Evolutionary conservation across 2,888 invertebrate genomes (phyloP).

Genomic region (Ramazzottius varieornatus): DNA sequence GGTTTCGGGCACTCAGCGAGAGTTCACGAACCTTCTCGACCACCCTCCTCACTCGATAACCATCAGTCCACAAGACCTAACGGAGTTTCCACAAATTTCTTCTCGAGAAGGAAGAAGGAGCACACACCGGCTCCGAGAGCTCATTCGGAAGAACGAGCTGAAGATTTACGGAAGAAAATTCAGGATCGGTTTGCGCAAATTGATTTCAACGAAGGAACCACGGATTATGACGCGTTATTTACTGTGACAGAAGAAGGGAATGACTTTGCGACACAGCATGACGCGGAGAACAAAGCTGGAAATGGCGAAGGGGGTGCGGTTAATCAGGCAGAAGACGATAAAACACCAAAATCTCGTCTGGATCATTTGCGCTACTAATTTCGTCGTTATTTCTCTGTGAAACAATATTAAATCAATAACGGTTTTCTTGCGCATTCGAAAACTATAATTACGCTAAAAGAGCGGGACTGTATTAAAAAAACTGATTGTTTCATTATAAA

Average conservation of each 20-base stretch:
- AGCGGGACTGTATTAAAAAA: too few relatives aligned
- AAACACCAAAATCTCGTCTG: not conserved
- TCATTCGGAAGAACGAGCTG: not conserved
- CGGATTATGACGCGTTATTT: conserved; percentile 1
- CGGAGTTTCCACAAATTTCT: not conserved
- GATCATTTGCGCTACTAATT: not conserved
- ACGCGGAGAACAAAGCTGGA: not conserved
- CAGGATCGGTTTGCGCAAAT: not conserved
- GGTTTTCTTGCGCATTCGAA: too few relatives aligned
- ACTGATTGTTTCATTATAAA: too few relatives aligned
- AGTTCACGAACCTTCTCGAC: not conserved
- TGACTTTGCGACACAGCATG: not conserved
- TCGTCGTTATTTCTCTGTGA: not conserved
- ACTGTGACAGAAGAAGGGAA: not conserved
- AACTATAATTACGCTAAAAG: too few relatives aligned
- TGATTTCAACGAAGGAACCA: not conserved
- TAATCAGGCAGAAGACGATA: not conserved
- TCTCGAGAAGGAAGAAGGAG: not conserved
- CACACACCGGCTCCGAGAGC: not conserved
- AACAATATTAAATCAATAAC: too few relatives aligned
- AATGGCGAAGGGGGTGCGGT: not conserved
- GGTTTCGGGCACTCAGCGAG: not conserved
- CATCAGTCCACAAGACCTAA: not conserved
- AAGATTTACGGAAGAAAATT: not conserved
- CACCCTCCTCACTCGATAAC: not conserved